These are phyloP conservation scores for Coregonus suidteri DNA, from an alignment of 2,797 vertebrate species.

Conservation along the genomic window DNA sequence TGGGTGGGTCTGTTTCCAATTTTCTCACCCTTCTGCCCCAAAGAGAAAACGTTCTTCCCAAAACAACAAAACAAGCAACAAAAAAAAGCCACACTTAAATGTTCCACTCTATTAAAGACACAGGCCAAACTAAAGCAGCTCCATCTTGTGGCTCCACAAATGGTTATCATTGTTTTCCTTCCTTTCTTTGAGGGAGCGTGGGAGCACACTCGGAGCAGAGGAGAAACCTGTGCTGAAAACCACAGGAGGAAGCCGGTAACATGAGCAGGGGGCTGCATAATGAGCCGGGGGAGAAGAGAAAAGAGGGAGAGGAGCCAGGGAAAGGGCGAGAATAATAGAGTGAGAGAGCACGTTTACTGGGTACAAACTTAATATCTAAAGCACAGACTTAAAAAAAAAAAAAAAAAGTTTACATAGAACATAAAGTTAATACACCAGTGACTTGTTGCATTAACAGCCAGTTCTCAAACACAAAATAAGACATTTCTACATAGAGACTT, in stretches of 20 bases:
- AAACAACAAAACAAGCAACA: slow-evolving; percentile 51
- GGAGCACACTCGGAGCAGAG: slow-evolving; percentile 67
- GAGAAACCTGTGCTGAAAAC: slow-evolving; percentile 73
- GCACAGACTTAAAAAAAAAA: no score
- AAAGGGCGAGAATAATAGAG: slow-evolving; percentile 7
- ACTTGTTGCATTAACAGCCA: background rate
- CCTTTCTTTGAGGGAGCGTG: slow-evolving; percentile 73
- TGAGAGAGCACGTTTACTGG: slow-evolving; percentile 16
- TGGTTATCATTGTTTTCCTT: slow-evolving; percentile 72
- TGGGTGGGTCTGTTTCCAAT: slow-evolving; percentile 82
- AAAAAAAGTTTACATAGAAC: background rate
- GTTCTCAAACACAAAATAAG: background rate
- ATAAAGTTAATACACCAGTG: background rate
- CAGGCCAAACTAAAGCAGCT: slow-evolving; percentile 7
- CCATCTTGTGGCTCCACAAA: slow-evolving; percentile 19
- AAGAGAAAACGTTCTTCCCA: slow-evolving; percentile 48
- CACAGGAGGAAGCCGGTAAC: slow-evolving; percentile 81
- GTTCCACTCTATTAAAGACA: slow-evolving; percentile 25
- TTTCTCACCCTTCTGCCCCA: slow-evolving; percentile 56
- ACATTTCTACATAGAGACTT: background rate
- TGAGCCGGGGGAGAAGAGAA: slow-evolving; percentile 5
- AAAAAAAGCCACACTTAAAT: slow-evolving; percentile 11
- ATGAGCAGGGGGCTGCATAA: slow-evolving; percentile 55
- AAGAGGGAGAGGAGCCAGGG: slow-evolving; percentile 25
- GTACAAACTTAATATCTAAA: background rate